phyloP scores from a whole-genome alignment of 92 coral and sea anemone genomes.

The Chrysogorgia sp. region DNA sequence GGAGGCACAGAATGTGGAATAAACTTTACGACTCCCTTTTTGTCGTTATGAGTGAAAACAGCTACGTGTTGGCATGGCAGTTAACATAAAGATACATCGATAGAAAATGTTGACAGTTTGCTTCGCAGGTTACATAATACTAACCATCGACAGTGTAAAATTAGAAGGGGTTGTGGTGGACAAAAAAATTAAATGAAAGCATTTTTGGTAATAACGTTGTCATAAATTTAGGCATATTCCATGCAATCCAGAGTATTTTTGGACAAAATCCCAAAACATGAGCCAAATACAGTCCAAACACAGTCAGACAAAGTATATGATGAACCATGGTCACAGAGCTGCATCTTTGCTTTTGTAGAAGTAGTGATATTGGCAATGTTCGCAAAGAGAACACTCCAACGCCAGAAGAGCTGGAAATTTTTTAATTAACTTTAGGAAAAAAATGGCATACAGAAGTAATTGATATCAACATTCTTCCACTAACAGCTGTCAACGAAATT shows the following conservation, averaged over 20 bases:
- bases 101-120: conserved; percentile 51
- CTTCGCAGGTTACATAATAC: conserved; percentile 45
- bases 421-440: conserved; percentile 48
- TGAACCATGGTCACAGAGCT: too few species aligned
- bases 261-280: conserved; percentile 52
- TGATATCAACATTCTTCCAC: neutral
- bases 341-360: too few species aligned
- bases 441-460: conserved; percentile 40
- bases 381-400: conserved; percentile 52
- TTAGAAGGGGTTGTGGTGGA: conserved; percentile 50
- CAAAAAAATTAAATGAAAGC: conserved; percentile 57
- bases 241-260: conserved; percentile 42
- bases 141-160: conserved; percentile 5
- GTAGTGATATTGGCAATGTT: conserved; percentile 52
- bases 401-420: conserved; percentile 58
- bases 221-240: too few species aligned
- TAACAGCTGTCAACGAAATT: conserved; percentile 40
- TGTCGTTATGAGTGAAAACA: too few species aligned
- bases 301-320: conserved; percentile 18
- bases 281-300: too few species aligned
- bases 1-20: too few species aligned
- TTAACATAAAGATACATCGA: conserved; percentile 63
- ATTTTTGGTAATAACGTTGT: too few species aligned
- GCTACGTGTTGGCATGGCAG: conserved; percentile 65
- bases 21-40: too few species aligned